A percentile compares a stretch with the other conserved stretches of the same genome.
Evolutionary conservation across 2,888 invertebrate genomes (phyloP).

Genomic region (Perithous albicinctus): DNA sequence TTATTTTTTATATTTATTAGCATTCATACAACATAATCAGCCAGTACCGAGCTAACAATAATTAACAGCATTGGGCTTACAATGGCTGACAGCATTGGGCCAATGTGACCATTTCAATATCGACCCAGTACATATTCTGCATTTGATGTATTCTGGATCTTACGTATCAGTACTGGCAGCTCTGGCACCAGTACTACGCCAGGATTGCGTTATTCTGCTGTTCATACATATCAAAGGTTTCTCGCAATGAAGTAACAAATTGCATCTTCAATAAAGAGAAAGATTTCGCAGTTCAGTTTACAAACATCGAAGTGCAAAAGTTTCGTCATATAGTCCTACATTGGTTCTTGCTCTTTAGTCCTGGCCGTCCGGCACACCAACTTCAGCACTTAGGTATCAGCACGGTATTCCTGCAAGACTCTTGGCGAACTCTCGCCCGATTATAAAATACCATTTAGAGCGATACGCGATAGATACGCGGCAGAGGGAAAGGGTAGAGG

Average conservation of each 20-base stretch:
- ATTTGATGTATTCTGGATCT: too few species aligned
- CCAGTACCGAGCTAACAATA: too few species aligned
- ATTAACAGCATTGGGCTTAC: too few species aligned
- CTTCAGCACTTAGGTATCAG: constrained; percentile 12
- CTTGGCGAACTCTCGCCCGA: constrained; percentile 41
- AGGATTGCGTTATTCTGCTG: too few species aligned
- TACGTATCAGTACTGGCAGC: too few species aligned
- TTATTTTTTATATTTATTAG: too few species aligned
- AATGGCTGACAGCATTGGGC: too few species aligned
- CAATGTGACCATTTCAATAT: too few species aligned
- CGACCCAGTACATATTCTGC: too few species aligned
- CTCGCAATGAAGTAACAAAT: background rate
- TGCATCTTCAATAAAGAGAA: background rate
- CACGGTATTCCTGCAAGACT: constrained; percentile 43
- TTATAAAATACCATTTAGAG: constrained; percentile 66
- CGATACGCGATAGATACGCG: constrained; percentile 64
- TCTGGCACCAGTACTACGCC: too few species aligned
- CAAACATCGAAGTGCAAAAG: background rate
- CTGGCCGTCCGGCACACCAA: constrained; percentile 13
- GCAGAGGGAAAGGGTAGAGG: constrained; percentile 28
- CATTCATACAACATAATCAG: too few species aligned
- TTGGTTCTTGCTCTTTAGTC: background rate
- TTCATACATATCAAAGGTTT: too few species aligned
- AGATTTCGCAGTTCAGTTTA: background rate
- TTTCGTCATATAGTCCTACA: background rate